Conservation (phyloP, 64 coral and sea anemone species). For the Montipora capricornis region DNA sequence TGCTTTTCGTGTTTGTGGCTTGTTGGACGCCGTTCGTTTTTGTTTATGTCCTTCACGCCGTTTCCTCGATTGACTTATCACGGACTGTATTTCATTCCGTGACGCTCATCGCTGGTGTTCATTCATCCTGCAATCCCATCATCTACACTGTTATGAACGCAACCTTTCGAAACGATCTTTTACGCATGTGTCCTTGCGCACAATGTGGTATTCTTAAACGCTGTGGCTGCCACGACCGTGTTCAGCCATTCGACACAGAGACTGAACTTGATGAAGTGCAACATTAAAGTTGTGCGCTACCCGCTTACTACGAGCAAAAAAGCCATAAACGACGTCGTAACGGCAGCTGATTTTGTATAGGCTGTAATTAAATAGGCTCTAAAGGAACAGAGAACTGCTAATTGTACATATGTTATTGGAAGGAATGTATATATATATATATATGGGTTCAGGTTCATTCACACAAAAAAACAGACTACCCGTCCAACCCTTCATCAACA, state of each 20-base stretch:
- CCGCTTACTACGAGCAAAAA: too few species aligned
- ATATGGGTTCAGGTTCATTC: too few species aligned
- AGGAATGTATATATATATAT: too few species aligned
- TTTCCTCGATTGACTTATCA: constrained; percentile 64
- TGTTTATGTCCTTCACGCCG: constrained; percentile 78
- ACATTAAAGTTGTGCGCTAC: too few species aligned
- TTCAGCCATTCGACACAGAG: constrained; percentile 3
- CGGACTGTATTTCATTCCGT: constrained; percentile 47
- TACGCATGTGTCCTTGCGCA: constrained; percentile 18
- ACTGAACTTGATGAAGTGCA: neutral
- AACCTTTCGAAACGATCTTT: constrained; percentile 79
- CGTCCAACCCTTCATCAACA: too few species aligned
- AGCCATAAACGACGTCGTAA: too few species aligned
- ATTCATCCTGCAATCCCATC: constrained; percentile 89
- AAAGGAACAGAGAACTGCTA: too few species aligned
- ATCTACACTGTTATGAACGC: constrained; percentile 94
- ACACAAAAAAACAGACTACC: too few species aligned
- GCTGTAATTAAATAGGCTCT: too few species aligned
- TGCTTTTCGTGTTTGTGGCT: constrained; percentile 84
- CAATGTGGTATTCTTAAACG: neutral
- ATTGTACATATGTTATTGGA: too few species aligned
- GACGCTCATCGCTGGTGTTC: constrained; percentile 76
- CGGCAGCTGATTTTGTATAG: too few species aligned
- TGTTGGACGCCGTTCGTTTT: constrained; percentile 95
- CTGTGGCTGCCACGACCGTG: neutral